These are phyloP conservation scores for Petaurus breviceps DNA, from an alignment of 2,113 vertebrate genomes.

Conservation along the genomic window DNA sequence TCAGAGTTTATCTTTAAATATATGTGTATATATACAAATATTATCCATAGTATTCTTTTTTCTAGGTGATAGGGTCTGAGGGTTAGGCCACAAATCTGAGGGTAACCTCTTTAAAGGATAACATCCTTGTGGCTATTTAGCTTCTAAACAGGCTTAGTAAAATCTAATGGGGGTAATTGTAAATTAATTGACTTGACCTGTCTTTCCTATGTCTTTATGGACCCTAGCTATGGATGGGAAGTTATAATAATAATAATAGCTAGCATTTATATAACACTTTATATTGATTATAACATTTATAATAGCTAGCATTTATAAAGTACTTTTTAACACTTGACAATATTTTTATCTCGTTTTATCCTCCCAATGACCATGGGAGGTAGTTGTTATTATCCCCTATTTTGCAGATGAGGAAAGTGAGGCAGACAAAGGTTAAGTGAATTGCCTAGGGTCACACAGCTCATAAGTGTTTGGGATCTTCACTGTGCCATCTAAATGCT, in stretches of 20 bases:
- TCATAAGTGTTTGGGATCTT: background rate
- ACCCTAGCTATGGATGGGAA: background rate
- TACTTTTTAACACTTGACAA: slow-evolving; percentile 10
- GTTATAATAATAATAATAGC: background rate
- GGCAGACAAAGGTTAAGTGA: background rate
- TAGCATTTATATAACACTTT: background rate
- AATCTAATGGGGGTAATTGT: slow-evolving; percentile 1
- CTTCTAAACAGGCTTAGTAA: background rate
- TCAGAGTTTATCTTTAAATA: background rate
- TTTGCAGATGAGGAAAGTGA: background rate
- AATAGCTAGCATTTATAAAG: background rate
- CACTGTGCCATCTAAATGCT: background rate
- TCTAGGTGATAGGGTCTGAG: background rate
- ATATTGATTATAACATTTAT: background rate
- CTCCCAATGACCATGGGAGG: background rate
- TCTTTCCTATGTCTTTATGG: slow-evolving; percentile 12
- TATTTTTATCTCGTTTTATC: background rate
- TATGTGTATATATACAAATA: background rate
- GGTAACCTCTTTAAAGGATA: slow-evolving; percentile 15
- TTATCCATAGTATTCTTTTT: slow-evolving; percentile 20
- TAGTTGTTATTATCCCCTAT: background rate
- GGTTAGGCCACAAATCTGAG: background rate
- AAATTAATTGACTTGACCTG: background rate
- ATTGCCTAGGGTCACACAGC: background rate
- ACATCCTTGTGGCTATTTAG: slow-evolving; percentile 8